These are phyloP conservation scores for Atrina japonica DNA, from an alignment of 2,888 invertebrate species.

Conservation along the genomic window DNA sequence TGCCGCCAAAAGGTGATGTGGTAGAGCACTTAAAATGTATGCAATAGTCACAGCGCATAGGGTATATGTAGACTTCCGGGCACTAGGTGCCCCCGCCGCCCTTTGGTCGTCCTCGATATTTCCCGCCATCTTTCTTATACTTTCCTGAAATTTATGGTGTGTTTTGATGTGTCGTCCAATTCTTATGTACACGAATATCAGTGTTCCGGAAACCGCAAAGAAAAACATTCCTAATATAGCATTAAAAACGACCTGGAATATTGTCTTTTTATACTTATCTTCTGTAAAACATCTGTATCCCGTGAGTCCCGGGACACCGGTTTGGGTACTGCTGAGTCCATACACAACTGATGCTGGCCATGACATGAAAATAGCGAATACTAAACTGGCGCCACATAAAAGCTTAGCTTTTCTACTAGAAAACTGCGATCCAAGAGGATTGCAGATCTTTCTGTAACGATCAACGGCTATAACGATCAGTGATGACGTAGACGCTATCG, in stretches of 20 bases:
- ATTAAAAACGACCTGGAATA: constrained; percentile 32
- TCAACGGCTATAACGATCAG: constrained; percentile 38
- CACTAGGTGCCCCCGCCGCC: constrained; percentile 17
- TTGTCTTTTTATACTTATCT: constrained; percentile 29
- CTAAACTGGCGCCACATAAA: constrained; percentile 32
- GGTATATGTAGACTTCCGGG: constrained; percentile 33
- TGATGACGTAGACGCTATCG: constrained; percentile 41
- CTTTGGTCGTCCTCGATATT: constrained; percentile 22
- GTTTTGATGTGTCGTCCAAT: constrained; percentile 35
- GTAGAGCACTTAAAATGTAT: constrained; percentile 39
- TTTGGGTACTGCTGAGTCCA: constrained; percentile 32
- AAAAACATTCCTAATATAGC: constrained; percentile 30
- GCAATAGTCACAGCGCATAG: constrained; percentile 39
- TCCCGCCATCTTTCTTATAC: constrained; percentile 29
- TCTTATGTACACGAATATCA: constrained; percentile 37
- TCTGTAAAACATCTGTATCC: constrained; percentile 39
- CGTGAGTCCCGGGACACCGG: constrained; percentile 36
- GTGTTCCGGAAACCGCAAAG: constrained; percentile 22
- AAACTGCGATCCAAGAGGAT: constrained; percentile 35
- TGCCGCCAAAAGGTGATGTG: constrained; percentile 37
- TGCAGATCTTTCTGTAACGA: constrained; percentile 35
- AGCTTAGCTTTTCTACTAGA: constrained; percentile 32
- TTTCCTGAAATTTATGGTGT: constrained; percentile 34
- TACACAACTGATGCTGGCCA: constrained; percentile 43
- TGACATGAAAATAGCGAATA: constrained; percentile 20